Evolutionary conservation across 2,797 vertebrate genomes (phyloP).

Genomic region (Pipistrellus nathusii): DNA sequence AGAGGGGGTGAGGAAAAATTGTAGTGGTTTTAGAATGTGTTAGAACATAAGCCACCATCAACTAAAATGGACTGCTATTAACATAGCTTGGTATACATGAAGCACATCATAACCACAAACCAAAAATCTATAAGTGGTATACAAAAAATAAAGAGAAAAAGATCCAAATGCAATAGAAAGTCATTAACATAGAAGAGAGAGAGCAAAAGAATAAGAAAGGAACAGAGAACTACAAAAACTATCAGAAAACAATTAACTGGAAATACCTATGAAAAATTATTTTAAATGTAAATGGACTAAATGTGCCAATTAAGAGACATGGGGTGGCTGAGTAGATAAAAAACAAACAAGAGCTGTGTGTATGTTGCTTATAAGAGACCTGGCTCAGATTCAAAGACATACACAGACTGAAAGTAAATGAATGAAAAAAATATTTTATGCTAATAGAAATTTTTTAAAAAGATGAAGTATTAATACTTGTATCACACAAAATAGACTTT

Average conservation of each 20-base stretch:
- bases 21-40: background rate
- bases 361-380: background rate
- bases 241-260: background rate
- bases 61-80: background rate
- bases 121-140: background rate
- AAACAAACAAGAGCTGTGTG: no score
- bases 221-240: background rate
- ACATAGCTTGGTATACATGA: background rate
- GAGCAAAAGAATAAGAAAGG: background rate
- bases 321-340: background rate
- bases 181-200: background rate
- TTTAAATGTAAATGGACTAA: background rate
- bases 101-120: background rate
- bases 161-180: background rate
- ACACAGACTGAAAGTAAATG: background rate
- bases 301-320: background rate
- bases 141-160: background rate
- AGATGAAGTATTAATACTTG: background rate
- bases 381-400: background rate
- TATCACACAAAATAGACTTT: background rate
- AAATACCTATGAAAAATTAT: background rate
- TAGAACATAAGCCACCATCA: background rate
- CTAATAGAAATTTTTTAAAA: background rate
- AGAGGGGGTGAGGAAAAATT: background rate
- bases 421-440: background rate